A percentile compares a stretch with the other conserved stretches of the same genome.
phyloP scores from a whole-genome alignment of 2,797 vertebrate species.

The Cossypha heuglini region DNA sequence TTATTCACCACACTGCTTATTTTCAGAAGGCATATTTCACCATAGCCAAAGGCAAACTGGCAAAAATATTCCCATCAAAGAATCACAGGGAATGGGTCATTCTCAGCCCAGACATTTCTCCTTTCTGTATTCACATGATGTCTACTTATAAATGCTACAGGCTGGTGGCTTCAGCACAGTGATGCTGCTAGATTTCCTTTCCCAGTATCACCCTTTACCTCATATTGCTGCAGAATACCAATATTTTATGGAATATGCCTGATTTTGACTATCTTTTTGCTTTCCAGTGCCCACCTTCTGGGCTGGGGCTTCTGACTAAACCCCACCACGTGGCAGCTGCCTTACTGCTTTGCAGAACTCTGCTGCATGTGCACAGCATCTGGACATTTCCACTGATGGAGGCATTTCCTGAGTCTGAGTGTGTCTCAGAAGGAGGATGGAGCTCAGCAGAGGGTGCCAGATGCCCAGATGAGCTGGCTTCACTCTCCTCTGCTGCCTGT shows the following conservation, averaged over 20 bases:
- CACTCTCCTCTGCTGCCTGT: not conserved
- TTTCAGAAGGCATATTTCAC: not conserved
- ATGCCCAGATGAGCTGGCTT: not conserved
- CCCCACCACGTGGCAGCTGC: not conserved
- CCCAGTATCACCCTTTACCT: not conserved
- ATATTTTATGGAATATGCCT: not conserved
- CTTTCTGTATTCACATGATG: not conserved
- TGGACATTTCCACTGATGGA: not conserved
- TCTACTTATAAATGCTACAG: not conserved
- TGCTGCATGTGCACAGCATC: conserved; percentile 18
- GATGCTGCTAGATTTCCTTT: not conserved
- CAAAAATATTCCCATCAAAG: not conserved
- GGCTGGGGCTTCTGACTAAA: not conserved
- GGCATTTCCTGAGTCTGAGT: conserved; percentile 4
- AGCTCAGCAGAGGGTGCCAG: not conserved
- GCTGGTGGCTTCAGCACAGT: not conserved
- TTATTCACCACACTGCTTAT: not conserved
- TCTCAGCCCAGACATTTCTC: not conserved
- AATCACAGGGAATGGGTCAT: not conserved
- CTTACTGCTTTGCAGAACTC: not conserved
- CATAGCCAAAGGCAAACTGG: not conserved
- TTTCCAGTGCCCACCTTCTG: not conserved
- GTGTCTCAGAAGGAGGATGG: not conserved
- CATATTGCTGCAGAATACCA: not conserved
- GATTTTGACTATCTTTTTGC: not conserved